Conservation (phyloP, 2,797 vertebrate species). For the Protonibea diacanthus region DNA sequence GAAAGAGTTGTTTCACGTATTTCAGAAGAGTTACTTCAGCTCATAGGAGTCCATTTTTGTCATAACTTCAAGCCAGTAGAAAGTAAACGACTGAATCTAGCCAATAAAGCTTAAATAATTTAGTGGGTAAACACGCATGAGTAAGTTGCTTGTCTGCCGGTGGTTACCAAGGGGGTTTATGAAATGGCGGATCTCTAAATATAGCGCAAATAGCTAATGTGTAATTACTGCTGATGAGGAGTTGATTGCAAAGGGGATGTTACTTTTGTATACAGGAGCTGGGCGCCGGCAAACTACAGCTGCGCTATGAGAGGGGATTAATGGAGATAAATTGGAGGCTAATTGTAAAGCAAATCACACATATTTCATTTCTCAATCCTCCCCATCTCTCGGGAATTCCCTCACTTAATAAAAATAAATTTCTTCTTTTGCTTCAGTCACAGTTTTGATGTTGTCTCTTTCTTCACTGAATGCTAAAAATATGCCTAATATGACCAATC, state of each 20-base stretch:
- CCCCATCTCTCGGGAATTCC: slow-evolving; percentile 67
- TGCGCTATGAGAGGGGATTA: slow-evolving; percentile 68
- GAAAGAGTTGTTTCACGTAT: slow-evolving; percentile 1
- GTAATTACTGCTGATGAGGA: slow-evolving; percentile 85
- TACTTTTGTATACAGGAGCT: slow-evolving; percentile 67
- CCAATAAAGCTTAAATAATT: slow-evolving; percentile 76
- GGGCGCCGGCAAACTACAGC: slow-evolving; percentile 61
- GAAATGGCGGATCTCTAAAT: slow-evolving; percentile 81
- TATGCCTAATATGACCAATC: slow-evolving; percentile 2
- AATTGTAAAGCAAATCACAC: slow-evolving; percentile 77
- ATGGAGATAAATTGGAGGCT: slow-evolving; percentile 78
- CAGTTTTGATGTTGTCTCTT: slow-evolving; percentile 6
- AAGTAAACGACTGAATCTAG: slow-evolving; percentile 59
- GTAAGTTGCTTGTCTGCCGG: slow-evolving; percentile 65
- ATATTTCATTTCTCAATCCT: slow-evolving; percentile 73
- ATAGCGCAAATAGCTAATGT: slow-evolving; percentile 79
- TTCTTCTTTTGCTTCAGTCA: slow-evolving; percentile 27
- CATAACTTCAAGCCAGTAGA: slow-evolving; percentile 40
- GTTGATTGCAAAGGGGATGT: slow-evolving; percentile 82
- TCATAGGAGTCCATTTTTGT: slow-evolving; percentile 34
- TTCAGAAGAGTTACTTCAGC: slow-evolving; percentile 32
- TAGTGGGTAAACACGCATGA: slow-evolving; percentile 73
- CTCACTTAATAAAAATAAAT: slow-evolving; percentile 48
- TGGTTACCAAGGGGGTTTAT: slow-evolving; percentile 64
- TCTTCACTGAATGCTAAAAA: neutral